Conservation (phyloP, 2,113 vertebrate species). For the Sander vitreus region DNA sequence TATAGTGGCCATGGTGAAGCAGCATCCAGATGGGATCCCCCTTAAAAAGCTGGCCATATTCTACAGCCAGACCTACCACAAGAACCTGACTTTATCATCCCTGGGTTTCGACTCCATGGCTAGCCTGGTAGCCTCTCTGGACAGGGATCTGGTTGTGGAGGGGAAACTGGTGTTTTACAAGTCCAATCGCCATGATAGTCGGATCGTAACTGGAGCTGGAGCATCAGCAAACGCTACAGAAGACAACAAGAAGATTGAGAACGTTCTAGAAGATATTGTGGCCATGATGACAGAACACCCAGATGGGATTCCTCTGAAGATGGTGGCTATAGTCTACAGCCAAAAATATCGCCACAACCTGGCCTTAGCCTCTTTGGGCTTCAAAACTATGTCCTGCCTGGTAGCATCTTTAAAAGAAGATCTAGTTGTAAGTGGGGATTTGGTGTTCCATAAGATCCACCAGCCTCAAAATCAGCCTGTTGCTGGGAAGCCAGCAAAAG, state of each 20-base stretch:
- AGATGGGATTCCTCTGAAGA: conserved; percentile 65
- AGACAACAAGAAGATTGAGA: not conserved
- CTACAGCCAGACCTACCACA: conserved; percentile 69
- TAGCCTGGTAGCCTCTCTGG: conserved; percentile 58
- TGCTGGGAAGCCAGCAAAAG: not conserved
- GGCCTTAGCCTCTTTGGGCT: conserved; percentile 60
- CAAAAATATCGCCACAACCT: conserved; percentile 65
- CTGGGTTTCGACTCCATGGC: conserved; percentile 65
- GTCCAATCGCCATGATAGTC: not conserved
- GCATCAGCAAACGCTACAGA: not conserved
- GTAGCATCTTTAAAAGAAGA: conserved; percentile 64
- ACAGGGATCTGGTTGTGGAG: conserved; percentile 63
- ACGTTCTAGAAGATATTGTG: conserved; percentile 49
- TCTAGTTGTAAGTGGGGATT: conserved; percentile 54
- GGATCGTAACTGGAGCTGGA: not conserved
- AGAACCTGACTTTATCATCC: conserved; percentile 50
- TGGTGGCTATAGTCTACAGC: conserved; percentile 53
- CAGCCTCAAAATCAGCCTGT: not conserved
- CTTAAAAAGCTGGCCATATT: conserved; percentile 46
- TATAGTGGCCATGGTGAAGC: conserved; percentile 67
- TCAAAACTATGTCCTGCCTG: conserved; percentile 53
- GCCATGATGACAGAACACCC: conserved; percentile 63
- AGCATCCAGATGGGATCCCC: conserved; percentile 71
- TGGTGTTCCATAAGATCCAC: conserved; percentile 68
- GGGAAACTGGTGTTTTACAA: conserved; percentile 59